Conservation (phyloP, 2,888 invertebrate genomes). For the Lampropteryx suffumata region DNA sequence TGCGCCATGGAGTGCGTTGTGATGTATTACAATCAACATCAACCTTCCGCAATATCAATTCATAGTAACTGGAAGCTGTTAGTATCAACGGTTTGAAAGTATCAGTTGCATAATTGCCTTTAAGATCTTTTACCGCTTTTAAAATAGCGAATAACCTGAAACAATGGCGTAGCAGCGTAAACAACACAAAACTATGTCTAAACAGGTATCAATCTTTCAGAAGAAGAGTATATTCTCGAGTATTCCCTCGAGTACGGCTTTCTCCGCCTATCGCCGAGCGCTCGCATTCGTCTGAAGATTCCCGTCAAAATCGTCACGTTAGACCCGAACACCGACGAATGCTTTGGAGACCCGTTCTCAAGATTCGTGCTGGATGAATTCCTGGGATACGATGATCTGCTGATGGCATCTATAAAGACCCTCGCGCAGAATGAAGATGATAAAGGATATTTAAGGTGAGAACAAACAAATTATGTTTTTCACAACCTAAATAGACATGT, state of each 20-base stretch:
- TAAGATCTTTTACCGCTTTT: too few relatives aligned
- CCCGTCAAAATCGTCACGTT: constrained; percentile 94
- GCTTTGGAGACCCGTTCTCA: constrained; percentile 97
- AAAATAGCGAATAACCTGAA: too few relatives aligned
- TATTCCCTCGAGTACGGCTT: constrained; percentile 99
- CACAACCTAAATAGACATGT: too few relatives aligned
- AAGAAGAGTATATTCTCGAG: constrained; percentile 98
- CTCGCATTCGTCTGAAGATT: constrained; percentile 93
- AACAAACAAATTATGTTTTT: too few relatives aligned
- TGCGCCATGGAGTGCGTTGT: too few relatives aligned
- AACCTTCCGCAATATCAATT: too few relatives aligned
- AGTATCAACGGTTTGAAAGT: too few relatives aligned
- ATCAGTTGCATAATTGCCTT: too few relatives aligned
- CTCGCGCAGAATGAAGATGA: constrained; percentile 98
- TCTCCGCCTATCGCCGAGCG: constrained; percentile 92
- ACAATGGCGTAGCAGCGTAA: constrained; percentile 1
- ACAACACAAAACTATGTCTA: not conserved
- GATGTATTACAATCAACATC: too few relatives aligned
- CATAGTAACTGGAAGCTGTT: too few relatives aligned
- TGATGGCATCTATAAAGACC: constrained; percentile 98
- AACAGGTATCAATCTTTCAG: constrained; percentile 64
- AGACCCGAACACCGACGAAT: constrained; percentile 93
- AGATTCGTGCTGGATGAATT: constrained; percentile 95
- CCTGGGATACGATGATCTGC: constrained; percentile 97
- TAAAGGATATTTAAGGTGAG: constrained; percentile 94